Percentiles rank a stretch among this genome's conserved stretches.
phyloP scores from a whole-genome alignment of 1,140 invertebrate genomes.

The Dolichoris vasculosae region DNA sequence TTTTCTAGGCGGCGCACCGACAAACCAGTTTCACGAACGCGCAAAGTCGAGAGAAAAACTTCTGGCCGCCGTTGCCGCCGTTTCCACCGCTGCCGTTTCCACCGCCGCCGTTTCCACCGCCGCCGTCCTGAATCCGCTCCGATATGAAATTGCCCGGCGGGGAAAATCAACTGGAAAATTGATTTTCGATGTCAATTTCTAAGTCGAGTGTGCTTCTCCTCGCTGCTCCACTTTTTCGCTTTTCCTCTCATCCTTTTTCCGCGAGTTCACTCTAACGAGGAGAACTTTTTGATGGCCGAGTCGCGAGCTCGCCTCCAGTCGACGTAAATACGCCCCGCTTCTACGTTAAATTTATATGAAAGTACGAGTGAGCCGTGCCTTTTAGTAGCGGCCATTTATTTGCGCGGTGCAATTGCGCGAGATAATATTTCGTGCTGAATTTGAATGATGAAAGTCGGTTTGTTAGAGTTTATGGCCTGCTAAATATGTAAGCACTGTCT shows the following conservation, averaged over 20 bases:
- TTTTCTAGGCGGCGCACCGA: not conserved
- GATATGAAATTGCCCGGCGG: slow-evolving; percentile 46
- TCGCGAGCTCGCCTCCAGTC: too few species aligned
- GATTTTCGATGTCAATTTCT: slow-evolving; percentile 52
- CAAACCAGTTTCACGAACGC: slow-evolving; percentile 42
- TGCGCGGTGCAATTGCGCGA: not conserved
- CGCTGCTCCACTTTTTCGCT: not conserved
- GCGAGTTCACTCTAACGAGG: slow-evolving; percentile 19
- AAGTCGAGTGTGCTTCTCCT: slow-evolving; percentile 30
- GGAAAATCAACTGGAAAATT: slow-evolving; percentile 52
- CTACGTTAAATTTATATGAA: not conserved
- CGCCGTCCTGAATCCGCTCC: slow-evolving; percentile 9
- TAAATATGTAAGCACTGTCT: not conserved
- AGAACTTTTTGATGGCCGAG: slow-evolving; percentile 26
- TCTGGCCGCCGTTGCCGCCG: too few species aligned
- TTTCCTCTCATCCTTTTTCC: not conserved
- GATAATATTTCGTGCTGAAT: slow-evolving; percentile 19
- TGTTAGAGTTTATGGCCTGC: not conserved
- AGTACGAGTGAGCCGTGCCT: not conserved
- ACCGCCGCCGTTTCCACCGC: too few species aligned
- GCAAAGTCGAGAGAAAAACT: slow-evolving; percentile 32
- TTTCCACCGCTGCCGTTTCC: too few species aligned
- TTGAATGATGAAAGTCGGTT: slow-evolving; percentile 4
- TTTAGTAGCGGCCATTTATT: slow-evolving; percentile 11
- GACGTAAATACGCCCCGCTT: not conserved